Base-by-base conservation (phyloP, 2,888 invertebrate genomes). In the Drosophila imparisetae region DNA sequence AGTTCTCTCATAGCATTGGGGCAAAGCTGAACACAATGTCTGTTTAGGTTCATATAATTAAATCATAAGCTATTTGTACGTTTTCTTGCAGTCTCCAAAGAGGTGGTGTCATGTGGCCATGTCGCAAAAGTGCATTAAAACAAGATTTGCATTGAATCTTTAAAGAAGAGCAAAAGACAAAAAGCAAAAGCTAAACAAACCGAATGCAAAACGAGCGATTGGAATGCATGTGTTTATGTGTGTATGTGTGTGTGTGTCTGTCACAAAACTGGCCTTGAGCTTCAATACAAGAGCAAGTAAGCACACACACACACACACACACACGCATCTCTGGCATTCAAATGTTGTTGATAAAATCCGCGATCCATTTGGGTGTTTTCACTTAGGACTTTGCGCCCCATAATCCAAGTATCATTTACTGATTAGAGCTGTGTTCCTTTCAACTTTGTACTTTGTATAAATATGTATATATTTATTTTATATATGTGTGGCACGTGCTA, bases 251-350 rank as follows among this genome's bases (percentile, higher is more conserved):
- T 32, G 34, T n/a, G 11, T n/a, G n/a, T 13, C 21, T 40, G 36
- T 29, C 53, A 57, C 32, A 32, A 48, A 55, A 38, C 55, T 67
- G 64, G 63, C 79, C 75, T 75, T 79, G 67, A 57, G 79, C 67
- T 60, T 53, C 38, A 68, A 66, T 55, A 67, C 67, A 48, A 15
- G n/a, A 24, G 1, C 40, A 27, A 27, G 29, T 55, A 18, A 34
- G 0, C 57, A 29, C 40, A 29, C 30, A 27, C 55, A 30, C 32
- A 40, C 29, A 27, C 49, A n/a, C 11, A 13, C n/a, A n/a, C n/a
- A n/a, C n/a, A n/a, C 2, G 53, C 11, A 30, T 4, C 24, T 10
- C n/a, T 50, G 50, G 21, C 65, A 69, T 40, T 69, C 18, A 55
- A 70, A 55, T 64, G 27, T 29, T 55, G 54, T 60, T 50, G 40